A percentile compares a stretch with the other conserved stretches of the same genome.
phyloP scores from a whole-genome alignment of 2,888 invertebrate species.

The Lepeophtheirus nordmannii region DNA sequence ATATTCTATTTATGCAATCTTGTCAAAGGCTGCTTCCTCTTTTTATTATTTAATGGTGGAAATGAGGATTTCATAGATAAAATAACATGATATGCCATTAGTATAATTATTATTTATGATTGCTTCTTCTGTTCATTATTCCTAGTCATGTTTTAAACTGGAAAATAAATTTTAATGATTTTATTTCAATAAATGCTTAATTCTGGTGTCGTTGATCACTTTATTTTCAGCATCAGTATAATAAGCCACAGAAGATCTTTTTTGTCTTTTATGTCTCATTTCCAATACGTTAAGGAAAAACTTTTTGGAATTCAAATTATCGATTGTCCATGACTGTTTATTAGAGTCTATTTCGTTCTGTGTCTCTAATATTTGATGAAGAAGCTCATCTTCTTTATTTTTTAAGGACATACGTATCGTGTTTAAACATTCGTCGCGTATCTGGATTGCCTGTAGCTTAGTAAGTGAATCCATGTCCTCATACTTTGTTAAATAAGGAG shows the following conservation, averaged over 20 bases:
- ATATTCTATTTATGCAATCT: too few relatives aligned
- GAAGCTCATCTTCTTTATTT: background rate
- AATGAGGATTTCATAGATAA: too few relatives aligned
- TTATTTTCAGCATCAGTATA: background rate
- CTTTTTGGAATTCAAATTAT: background rate
- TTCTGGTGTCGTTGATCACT: background rate
- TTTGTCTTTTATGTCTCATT: background rate
- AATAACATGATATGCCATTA: too few relatives aligned
- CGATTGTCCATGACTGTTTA: background rate
- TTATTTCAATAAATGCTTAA: background rate
- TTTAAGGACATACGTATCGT: background rate
- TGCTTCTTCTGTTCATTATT: too few relatives aligned
- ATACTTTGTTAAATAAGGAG: constrained; percentile 16
- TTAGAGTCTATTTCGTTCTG: background rate
- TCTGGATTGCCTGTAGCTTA: background rate
- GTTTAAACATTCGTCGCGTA: constrained; percentile 14
- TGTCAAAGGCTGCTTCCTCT: too few relatives aligned
- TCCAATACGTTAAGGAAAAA: background rate
- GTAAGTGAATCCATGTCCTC: constrained; percentile 13
- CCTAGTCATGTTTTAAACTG: too few relatives aligned
- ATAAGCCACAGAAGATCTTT: background rate
- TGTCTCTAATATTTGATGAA: background rate
- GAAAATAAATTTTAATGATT: too few relatives aligned
- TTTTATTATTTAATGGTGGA: too few relatives aligned
- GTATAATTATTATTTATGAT: too few relatives aligned